Percentiles rank a stretch among this genome's conserved stretches.
phyloP scores from a whole-genome alignment of 2,888 invertebrate species.

The Drosophila suboccidentalis region DNA sequence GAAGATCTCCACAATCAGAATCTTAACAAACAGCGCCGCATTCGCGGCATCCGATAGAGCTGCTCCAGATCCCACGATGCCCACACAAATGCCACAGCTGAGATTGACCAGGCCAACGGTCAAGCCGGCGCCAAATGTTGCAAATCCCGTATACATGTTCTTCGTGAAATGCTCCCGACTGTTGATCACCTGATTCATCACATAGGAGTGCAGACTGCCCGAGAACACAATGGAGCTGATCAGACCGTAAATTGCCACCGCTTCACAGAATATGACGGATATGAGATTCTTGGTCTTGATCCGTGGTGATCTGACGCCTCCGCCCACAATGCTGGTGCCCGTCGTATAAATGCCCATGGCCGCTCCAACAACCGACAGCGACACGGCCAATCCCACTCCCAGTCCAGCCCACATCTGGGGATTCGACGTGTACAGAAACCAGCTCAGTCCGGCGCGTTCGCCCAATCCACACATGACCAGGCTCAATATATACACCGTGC shows the following conservation, averaged over 20 bases:
- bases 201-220: constrained; percentile 89
- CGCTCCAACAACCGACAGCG: constrained; percentile 98
- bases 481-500: constrained; percentile 78
- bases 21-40: constrained; percentile 97
- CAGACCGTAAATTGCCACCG: constrained; percentile 99
- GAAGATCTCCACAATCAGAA: constrained; percentile 99
- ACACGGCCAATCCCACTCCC: constrained; percentile 97
- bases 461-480: constrained; percentile 93
- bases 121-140: constrained; percentile 98
- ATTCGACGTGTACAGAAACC: constrained; percentile 95
- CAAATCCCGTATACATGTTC: constrained; percentile 95
- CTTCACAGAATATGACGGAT: constrained; percentile 99
- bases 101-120: constrained; percentile 98
- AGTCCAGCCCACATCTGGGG: constrained; percentile 98
- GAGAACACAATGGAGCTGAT: constrained; percentile 99
- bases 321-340: constrained; percentile 97
- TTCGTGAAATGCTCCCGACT: constrained; percentile 85
- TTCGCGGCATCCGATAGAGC: constrained; percentile 99
- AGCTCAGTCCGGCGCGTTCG: constrained; percentile 93
- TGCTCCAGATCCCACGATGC: constrained; percentile 99
- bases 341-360: constrained; percentile 99
- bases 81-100: constrained; percentile 96
- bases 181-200: constrained; percentile 56
- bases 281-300: constrained; percentile 99
- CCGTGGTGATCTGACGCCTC: constrained; percentile 98